A percentile compares a stretch with the other conserved stretches of the same genome.
Evolutionary conservation across 2,888 invertebrate species (phyloP).

Genomic region (Heliconius ethilla): DNA sequence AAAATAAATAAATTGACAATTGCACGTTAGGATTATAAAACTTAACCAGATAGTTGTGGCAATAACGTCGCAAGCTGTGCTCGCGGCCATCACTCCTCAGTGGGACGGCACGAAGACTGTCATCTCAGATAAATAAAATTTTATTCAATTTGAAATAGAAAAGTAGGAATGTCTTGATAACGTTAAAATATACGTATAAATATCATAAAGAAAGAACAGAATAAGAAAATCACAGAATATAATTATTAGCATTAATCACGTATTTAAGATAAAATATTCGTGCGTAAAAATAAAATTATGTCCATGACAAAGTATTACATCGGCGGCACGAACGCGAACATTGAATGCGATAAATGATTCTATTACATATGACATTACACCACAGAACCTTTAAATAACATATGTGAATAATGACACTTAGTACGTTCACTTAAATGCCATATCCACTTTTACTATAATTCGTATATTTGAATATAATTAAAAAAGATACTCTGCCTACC

Average conservation of each 20-base stretch:
- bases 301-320: slow-evolving; percentile 50
- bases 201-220: slow-evolving; percentile 68
- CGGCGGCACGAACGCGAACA: slow-evolving; percentile 51
- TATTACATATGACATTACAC: slow-evolving; percentile 58
- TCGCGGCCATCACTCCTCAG: slow-evolving; percentile 49
- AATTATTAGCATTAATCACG: slow-evolving; percentile 58
- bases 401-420: slow-evolving; percentile 66
- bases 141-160: slow-evolving; percentile 58
- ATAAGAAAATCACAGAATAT: slow-evolving; percentile 73
- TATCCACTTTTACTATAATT: slow-evolving; percentile 63
- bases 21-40: slow-evolving; percentile 75
- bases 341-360: slow-evolving; percentile 56
- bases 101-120: slow-evolving; percentile 64
- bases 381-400: slow-evolving; percentile 65
- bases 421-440: slow-evolving; percentile 71
- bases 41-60: slow-evolving; percentile 57
- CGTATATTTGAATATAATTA: slow-evolving; percentile 63
- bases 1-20: slow-evolving; percentile 78
- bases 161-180: slow-evolving; percentile 77
- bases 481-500: slow-evolving; percentile 68
- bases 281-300: slow-evolving; percentile 57
- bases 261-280: slow-evolving; percentile 51
- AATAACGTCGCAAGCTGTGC: slow-evolving; percentile 67
- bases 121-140: slow-evolving; percentile 51
- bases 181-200: slow-evolving; percentile 54